These are phyloP conservation scores for Semnornis frantzii DNA, from an alignment of 2,113 vertebrate genomes.

Conservation along the genomic window DNA sequence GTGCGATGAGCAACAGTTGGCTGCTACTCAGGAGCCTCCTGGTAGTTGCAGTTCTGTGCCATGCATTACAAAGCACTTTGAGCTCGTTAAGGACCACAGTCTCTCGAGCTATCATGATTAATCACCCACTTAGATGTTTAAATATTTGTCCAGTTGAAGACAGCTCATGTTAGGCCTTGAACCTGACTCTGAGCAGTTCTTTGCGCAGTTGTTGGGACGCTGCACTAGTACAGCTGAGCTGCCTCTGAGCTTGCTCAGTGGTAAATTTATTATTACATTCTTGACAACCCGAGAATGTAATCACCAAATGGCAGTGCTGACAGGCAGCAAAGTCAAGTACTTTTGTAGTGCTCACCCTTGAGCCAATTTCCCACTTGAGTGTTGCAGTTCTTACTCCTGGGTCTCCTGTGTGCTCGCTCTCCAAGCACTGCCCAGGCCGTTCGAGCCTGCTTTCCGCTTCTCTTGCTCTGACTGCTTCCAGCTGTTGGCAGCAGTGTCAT, in stretches of 20 bases:
- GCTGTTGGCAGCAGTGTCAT: not conserved
- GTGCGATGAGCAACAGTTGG: conserved; percentile 17
- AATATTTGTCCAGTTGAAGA: conserved; percentile 4
- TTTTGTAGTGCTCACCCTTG: not conserved
- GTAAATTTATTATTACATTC: not conserved
- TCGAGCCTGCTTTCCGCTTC: not conserved
- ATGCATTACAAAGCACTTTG: conserved; percentile 25
- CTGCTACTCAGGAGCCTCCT: not conserved
- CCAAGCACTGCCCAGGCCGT: not conserved
- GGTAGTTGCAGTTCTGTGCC: not conserved
- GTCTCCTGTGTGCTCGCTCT: not conserved
- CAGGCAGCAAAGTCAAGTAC: not conserved
- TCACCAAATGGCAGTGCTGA: not conserved
- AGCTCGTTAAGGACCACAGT: not conserved
- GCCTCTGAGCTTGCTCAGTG: not conserved
- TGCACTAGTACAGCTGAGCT: not conserved
- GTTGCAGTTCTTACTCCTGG: not conserved
- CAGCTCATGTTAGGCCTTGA: not conserved
- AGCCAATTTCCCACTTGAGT: not conserved
- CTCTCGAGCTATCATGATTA: conserved; percentile 17
- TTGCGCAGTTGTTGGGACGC: not conserved
- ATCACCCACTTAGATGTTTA: conserved; percentile 1
- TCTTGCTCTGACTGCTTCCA: not conserved
- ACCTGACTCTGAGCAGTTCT: not conserved
- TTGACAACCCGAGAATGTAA: not conserved